These are phyloP conservation scores for Alloscopus bannaensis DNA, from an alignment of 2,888 invertebrate species.

Conservation along the genomic window DNA sequence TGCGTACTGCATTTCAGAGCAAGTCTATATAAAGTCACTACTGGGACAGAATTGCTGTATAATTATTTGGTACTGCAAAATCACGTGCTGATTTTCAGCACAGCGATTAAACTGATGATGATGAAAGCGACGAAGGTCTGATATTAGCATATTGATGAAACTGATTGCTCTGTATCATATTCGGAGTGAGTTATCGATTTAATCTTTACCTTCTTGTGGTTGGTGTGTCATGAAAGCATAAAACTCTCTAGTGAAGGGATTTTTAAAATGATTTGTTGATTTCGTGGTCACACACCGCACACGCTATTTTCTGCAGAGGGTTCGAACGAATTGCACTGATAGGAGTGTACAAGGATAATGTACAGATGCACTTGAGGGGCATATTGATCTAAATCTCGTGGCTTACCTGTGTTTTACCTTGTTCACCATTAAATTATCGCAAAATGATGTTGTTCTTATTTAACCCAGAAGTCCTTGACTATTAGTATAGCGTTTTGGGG, in stretches of 20 bases:
- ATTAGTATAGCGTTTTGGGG: too few relatives aligned
- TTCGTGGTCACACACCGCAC: too few relatives aligned
- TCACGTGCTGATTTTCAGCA: too few relatives aligned
- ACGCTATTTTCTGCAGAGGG: too few relatives aligned
- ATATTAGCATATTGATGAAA: constrained; percentile 50
- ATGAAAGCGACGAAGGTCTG: constrained; percentile 27
- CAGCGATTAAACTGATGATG: too few relatives aligned
- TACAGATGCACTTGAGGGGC: background rate
- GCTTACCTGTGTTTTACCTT: constrained; percentile 6
- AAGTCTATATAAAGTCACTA: background rate
- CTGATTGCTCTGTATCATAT: constrained; percentile 28
- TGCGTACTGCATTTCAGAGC: background rate
- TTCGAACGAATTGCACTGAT: background rate
- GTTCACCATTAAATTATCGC: constrained; percentile 12
- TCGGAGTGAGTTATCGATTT: constrained; percentile 2
- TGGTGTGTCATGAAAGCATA: background rate
- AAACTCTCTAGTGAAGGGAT: background rate
- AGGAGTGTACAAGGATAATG: background rate
- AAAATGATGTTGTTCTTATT: too few relatives aligned
- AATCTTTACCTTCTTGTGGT: constrained; percentile 24
- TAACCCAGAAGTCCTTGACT: too few relatives aligned
- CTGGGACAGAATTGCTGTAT: too few relatives aligned
- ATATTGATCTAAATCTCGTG: background rate
- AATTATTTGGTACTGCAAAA: too few relatives aligned
- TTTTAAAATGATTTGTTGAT: too few relatives aligned